Percentiles rank a stretch among this genome's conserved stretches.
Conservation (phyloP, 2,888 invertebrate species). For the Ischnura elegans region DNA sequence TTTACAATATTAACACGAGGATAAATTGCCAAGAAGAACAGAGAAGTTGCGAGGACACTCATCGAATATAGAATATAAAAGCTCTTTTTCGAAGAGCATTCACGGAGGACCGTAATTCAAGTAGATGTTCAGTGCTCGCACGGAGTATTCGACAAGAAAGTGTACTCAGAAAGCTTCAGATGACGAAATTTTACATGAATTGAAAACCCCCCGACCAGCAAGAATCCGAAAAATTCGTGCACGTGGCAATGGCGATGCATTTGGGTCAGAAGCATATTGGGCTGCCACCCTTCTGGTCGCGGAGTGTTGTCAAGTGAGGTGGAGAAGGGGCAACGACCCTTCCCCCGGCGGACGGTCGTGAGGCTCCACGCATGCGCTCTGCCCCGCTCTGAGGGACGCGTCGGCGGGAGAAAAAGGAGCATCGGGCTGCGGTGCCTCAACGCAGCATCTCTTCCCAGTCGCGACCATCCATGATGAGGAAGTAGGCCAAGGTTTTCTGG, state of each 20-base stretch:
- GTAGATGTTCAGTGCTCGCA: too few relatives aligned
- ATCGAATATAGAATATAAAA: too few relatives aligned
- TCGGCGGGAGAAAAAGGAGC: neutral
- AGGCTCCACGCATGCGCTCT: neutral
- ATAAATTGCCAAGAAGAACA: too few relatives aligned
- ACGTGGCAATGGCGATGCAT: conserved; percentile 29
- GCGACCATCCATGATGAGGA: conserved; percentile 48
- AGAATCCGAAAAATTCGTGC: neutral
- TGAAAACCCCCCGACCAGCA: neutral
- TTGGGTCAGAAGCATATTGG: neutral
- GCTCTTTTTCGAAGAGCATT: too few relatives aligned
- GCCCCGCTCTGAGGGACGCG: neutral
- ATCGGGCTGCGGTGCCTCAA: neutral
- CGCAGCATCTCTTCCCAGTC: conserved; percentile 43
- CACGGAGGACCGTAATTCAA: too few relatives aligned
- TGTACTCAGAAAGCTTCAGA: neutral
- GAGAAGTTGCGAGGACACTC: too few relatives aligned
- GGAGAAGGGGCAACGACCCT: conserved; percentile 30
- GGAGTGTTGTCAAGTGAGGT: neutral
- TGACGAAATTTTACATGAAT: neutral
- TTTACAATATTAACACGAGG: too few relatives aligned
- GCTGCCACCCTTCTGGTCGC: neutral
- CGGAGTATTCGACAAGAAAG: too few relatives aligned
- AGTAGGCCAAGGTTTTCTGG: conserved; percentile 61
- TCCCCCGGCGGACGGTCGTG: neutral